Percentiles rank a stretch among this genome's conserved stretches.
phyloP scores from a whole-genome alignment of 2,888 invertebrate species.

The Mesorhabditis spiculigera region DNA sequence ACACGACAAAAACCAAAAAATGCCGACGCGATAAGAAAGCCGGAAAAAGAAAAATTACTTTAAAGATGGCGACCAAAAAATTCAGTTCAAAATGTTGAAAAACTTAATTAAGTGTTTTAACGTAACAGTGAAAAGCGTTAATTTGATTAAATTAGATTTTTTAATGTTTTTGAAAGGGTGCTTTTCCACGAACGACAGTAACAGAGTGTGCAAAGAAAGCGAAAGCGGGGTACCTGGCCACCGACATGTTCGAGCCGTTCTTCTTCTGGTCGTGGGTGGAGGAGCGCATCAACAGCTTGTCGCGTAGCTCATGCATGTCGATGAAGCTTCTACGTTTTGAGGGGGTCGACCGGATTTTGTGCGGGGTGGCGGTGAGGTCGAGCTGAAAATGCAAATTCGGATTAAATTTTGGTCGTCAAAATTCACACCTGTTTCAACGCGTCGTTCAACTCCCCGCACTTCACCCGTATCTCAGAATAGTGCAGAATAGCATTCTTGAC shows the following conservation, averaged over 20 bases:
- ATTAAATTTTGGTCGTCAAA: background rate
- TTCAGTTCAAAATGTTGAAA: too few relatives aligned
- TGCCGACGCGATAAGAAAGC: too few relatives aligned
- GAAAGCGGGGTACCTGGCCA: constrained; percentile 44
- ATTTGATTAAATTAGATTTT: too few relatives aligned
- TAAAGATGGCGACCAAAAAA: too few relatives aligned
- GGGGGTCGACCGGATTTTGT: constrained; percentile 58
- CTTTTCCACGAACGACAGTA: too few relatives aligned
- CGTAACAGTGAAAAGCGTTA: too few relatives aligned
- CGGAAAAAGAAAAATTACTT: too few relatives aligned
- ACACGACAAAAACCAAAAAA: too few relatives aligned
- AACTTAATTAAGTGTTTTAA: too few relatives aligned
- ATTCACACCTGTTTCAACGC: constrained; percentile 54
- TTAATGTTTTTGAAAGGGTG: too few relatives aligned
- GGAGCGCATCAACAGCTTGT: constrained; percentile 49
- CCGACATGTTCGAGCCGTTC: constrained; percentile 54
- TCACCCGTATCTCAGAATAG: constrained; percentile 57
- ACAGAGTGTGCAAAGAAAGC: too few relatives aligned
- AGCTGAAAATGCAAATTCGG: constrained; percentile 32
- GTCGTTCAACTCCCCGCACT: constrained; percentile 57
- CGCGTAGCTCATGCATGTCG: constrained; percentile 55
- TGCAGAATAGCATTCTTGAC: constrained; percentile 58
- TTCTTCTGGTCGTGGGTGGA: constrained; percentile 43
- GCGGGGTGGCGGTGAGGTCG: constrained; percentile 58
- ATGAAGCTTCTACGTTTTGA: constrained; percentile 57